Percentiles rank a stretch among this genome's conserved stretches.
These are phyloP conservation scores for Melinopterus prodromus DNA, from an alignment of 2,888 invertebrate genomes.

Conservation along the genomic window DNA sequence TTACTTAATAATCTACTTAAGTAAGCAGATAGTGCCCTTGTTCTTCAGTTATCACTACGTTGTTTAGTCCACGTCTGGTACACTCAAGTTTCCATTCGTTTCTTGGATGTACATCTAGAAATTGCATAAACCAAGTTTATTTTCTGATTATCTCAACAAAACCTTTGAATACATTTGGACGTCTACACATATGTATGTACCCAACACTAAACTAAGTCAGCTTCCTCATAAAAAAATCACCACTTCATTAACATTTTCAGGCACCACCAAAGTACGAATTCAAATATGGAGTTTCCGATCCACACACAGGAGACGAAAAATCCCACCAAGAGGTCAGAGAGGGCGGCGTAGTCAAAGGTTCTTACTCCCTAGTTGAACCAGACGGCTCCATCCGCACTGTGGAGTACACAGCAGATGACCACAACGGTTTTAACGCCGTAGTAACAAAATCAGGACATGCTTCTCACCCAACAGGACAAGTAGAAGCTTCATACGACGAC, in stretches of 20 bases:
- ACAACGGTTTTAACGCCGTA: conserved; percentile 35
- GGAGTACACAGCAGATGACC: conserved; percentile 35
- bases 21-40: no score
- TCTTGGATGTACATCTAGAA: no score
- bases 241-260: conserved; percentile 31
- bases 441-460: conserved; percentile 32
- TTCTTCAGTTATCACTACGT: no score
- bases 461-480: conserved; percentile 37
- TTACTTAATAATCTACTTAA: no score
- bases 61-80: no score
- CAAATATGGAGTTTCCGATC: conserved; percentile 35
- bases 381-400: conserved; percentile 35
- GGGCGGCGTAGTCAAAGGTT: conserved; percentile 29
- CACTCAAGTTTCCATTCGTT: no score
- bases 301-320: conserved; percentile 33
- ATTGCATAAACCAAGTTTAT: no score
- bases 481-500: conserved; percentile 9
- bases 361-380: conserved; percentile 33
- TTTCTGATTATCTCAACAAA: no score
- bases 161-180: no score
- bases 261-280: conserved; percentile 38
- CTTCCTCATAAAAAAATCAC: no score
- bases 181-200: no score
- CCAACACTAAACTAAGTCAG: no score
- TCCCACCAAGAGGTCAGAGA: conserved; percentile 33